Evolutionary conservation across 2,888 invertebrate genomes (phyloP), one percentile per base, ranked within the genome.

Genomic region (Zootermopsis nevadensis): DNA sequence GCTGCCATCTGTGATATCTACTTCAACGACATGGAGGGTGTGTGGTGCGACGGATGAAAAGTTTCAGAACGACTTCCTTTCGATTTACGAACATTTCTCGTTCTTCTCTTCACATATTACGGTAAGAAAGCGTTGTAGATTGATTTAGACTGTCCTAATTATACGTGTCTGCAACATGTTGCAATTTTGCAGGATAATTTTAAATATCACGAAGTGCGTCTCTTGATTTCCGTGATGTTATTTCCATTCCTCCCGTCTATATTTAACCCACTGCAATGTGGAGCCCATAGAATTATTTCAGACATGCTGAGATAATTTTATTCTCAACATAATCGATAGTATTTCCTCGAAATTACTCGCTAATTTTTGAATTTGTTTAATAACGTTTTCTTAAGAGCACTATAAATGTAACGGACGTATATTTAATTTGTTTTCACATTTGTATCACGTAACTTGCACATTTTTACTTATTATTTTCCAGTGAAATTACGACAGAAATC

Each of bases 31-130:
- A 85, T 84, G 84, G 85, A 72, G 79, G 85, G 83, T 84, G 84
- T 84, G 84, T 72, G 84, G 85, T 84, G 84, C 83, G 83, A 77
- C 79, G 81, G 82, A 81, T 83, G 80, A 81, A 84, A 84, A 84
- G 85, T 83, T 83, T 82, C 82, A 83, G 83, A 85, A 84, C 85
- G 85, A 85, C 82, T 82, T 83, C 72, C 83, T 83, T 84, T 84
- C 85, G 84, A 84, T 82, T 82, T 74, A 66, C 83, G 84, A 82
- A 82, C 53, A 42, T 33, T 33, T 74, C n/a, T 38, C 24, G n/a
- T 1, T 38, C 74, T 38, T 74, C 74, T 74, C 74, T 74, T 74
- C 74, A 42, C 74, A 74, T 74, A 42, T 74, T 38, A 38, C 74
- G 74, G 74, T 74, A 74, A 74, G 74, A 30, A 33, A 69, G 33